phyloP scores from a whole-genome alignment of 2,888 invertebrate species.

The Cyclophora punctaria region DNA sequence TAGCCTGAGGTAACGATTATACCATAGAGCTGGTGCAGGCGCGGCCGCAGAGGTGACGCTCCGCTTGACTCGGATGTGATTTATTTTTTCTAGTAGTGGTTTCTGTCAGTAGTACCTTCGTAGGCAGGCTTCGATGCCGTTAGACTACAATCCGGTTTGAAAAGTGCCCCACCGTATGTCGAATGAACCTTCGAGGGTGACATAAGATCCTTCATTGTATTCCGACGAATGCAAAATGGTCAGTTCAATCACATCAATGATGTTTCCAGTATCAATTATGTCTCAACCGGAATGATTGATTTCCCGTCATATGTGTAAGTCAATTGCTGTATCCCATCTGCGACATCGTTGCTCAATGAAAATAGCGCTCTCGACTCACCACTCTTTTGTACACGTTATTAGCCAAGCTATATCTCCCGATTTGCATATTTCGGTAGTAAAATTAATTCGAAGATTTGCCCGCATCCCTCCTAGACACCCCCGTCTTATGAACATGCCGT shows the following conservation, averaged over 20 bases:
- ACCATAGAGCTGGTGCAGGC: slow-evolving; percentile 48
- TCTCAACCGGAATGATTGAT: too few relatives aligned
- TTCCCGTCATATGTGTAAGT: slow-evolving; percentile 14
- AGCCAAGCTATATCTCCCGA: slow-evolving; percentile 68
- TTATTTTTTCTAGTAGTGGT: too few relatives aligned
- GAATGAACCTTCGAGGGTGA: too few relatives aligned
- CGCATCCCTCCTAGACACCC: slow-evolving; percentile 58
- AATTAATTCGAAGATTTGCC: slow-evolving; percentile 77
- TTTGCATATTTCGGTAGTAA: slow-evolving; percentile 76
- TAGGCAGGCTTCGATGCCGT: too few relatives aligned
- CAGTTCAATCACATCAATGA: too few relatives aligned
- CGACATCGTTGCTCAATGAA: slow-evolving; percentile 24
- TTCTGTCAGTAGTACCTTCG: too few relatives aligned
- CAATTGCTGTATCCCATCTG: slow-evolving; percentile 9
- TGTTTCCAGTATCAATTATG: too few relatives aligned
- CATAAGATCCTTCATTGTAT: too few relatives aligned
- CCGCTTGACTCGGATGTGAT: neutral
- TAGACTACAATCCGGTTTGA: too few relatives aligned
- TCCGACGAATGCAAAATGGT: too few relatives aligned
- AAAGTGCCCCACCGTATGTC: too few relatives aligned
- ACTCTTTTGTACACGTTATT: slow-evolving; percentile 77
- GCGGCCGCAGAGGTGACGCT: slow-evolving; percentile 26
- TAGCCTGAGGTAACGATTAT: slow-evolving; percentile 72
- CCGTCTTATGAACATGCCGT: slow-evolving; percentile 19
- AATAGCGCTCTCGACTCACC: slow-evolving; percentile 59